Evolutionary conservation across 2,113 vertebrate species (phyloP).

Genomic region (Dipodomys ordii): DNA sequence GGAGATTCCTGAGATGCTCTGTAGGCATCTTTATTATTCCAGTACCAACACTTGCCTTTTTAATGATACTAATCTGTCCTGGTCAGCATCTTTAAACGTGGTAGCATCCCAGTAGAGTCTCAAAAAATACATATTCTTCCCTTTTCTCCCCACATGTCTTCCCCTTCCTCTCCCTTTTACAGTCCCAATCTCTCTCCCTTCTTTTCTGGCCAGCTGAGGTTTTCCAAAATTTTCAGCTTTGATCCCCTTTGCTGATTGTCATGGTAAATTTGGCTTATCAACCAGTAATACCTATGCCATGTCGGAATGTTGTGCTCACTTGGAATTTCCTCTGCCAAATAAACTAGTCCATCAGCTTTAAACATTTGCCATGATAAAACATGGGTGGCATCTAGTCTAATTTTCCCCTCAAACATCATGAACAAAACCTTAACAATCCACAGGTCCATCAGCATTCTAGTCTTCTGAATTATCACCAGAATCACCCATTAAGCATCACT

Average conservation of each 20-base stretch:
- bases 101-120: too few species aligned
- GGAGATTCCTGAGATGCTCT: background rate
- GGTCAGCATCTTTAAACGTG: background rate
- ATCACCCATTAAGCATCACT: background rate
- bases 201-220: background rate
- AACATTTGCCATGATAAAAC: background rate
- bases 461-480: background rate
- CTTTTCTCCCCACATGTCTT: too few species aligned
- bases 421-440: too few species aligned
- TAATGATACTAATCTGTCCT: background rate
- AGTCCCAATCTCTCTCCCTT: too few species aligned
- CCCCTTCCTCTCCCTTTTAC: too few species aligned
- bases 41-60: background rate
- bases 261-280: background rate
- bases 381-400: background rate
- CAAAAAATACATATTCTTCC: too few species aligned
- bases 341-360: background rate
- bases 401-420: background rate
- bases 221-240: background rate
- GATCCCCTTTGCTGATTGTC: background rate
- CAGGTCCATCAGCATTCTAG: background rate
- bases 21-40: background rate
- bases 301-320: background rate
- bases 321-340: background rate
- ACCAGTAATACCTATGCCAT: background rate